Base-by-base conservation (phyloP, 2,113 vertebrate genomes). In the Carassius auratus region DNA sequence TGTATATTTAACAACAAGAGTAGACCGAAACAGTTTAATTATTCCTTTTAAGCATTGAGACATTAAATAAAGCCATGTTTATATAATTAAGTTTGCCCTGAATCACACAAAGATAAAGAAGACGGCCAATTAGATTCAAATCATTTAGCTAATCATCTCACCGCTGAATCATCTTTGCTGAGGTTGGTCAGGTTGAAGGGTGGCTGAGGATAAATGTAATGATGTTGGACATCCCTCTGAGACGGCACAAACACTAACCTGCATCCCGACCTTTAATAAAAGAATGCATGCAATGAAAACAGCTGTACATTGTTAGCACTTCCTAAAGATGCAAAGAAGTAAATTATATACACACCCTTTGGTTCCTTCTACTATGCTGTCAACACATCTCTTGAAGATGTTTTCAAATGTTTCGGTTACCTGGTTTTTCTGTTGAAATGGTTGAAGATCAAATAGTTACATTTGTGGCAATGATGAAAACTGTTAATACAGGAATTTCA, bases 201-300 rank as follows among this genome's bases (percentile, higher is more conserved):
- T 0, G 98, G 97, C 89, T 98, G 97, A 0, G 98, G 97, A 85
- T 97, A 99, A 68, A 99, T 93, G 0, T 90, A 94, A 5, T 95
- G 93, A 0, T 97, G 97, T 86, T 97, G 95, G 38, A 96, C 90
- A 1, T 99, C 98, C 84, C 97, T 93, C 86, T 95, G 90, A 0
- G 97, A 98, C 0, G 98, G 98, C 6, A 97, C 94, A 4, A 98
- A 93, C 9, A 99, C 93, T 0, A 99, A 92, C 33, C 86, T 96
- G 7, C 93, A 94, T 75, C 92, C 93, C 4, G 93, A 91, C 33
- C 94, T 95, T 86, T 79, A 73, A 71, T 13, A 48, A 12, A 71
- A n/a, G 36, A 76, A 76, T 76, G 73, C 5, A 23, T 23, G 42
- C 5, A 5, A 17, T 76, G 2, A 55, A 66, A 84, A 42, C 2